Conservation (phyloP, 2,797 vertebrate genomes). For the Oophaga sylvatica region DNA sequence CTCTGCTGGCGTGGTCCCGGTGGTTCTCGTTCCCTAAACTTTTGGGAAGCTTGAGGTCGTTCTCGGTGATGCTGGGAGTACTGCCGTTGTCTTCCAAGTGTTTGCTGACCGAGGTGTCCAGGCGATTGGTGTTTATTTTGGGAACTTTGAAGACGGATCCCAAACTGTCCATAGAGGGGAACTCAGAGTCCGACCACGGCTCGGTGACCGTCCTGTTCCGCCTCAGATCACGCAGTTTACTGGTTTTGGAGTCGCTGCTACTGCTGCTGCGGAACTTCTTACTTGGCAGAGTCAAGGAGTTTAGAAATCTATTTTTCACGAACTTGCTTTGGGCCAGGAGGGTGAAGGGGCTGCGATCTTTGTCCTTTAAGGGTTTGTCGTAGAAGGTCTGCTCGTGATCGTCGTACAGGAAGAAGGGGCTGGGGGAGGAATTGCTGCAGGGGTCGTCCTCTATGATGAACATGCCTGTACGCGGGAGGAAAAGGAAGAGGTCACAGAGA, state of each 20-base stretch:
- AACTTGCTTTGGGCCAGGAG: slow-evolving; percentile 91
- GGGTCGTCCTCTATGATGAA: slow-evolving; percentile 94
- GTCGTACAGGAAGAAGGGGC: slow-evolving; percentile 81
- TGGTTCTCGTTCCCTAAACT: slow-evolving; percentile 76
- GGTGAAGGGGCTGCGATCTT: slow-evolving; percentile 89
- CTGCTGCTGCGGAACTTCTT: slow-evolving; percentile 91
- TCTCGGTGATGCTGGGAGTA: slow-evolving; percentile 82
- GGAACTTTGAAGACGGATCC: slow-evolving; percentile 81
- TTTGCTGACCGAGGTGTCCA: slow-evolving; percentile 90
- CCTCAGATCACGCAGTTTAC: slow-evolving; percentile 78
- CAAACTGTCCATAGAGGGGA: slow-evolving; percentile 81
- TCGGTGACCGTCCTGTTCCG: slow-evolving; percentile 92
- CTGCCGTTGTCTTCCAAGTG: slow-evolving; percentile 77
- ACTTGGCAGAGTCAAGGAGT: slow-evolving; percentile 90
- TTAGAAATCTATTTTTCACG: slow-evolving; percentile 91
- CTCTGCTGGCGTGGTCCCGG: slow-evolving; percentile 88
- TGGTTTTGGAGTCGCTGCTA: slow-evolving; percentile 87
- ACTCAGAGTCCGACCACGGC: slow-evolving; percentile 83
- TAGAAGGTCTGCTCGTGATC: slow-evolving; percentile 83
- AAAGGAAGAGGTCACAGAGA: no score
- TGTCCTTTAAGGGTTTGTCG: slow-evolving; percentile 88
- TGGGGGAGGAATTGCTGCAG: slow-evolving; percentile 80
- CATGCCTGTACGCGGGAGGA: slow-evolving; percentile 81
- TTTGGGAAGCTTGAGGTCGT: slow-evolving; percentile 82
- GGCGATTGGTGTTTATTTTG: slow-evolving; percentile 88